These are phyloP conservation scores for Tachuris rubrigastra DNA, from an alignment of 2,113 vertebrate species.

Conservation along the genomic window DNA sequence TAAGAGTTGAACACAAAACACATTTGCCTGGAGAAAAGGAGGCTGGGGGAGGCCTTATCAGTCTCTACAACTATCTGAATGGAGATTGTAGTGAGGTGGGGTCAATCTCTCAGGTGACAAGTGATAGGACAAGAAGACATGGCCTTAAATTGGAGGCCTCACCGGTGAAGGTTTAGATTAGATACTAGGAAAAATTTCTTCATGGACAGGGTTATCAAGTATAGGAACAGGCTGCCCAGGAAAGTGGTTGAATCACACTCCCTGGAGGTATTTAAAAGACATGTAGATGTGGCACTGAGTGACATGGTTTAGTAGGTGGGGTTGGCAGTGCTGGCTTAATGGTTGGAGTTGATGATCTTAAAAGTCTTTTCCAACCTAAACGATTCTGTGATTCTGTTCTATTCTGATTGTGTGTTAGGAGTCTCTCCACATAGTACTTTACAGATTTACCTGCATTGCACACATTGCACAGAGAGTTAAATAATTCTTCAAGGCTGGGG, in stretches of 20 bases:
- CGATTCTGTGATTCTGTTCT: background rate
- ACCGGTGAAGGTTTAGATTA: background rate
- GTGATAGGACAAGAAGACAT: background rate
- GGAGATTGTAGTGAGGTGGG: fast-evolving
- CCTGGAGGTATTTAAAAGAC: background rate
- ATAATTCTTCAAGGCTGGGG: background rate
- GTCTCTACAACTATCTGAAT: background rate
- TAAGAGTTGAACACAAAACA: background rate
- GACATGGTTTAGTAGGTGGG: background rate
- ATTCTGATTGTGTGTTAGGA: background rate
- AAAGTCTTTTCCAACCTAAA: background rate
- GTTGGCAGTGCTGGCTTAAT: background rate
- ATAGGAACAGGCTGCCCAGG: background rate
- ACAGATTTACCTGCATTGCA: background rate
- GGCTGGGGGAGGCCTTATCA: background rate
- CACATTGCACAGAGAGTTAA: fast-evolving
- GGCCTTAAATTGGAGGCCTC: background rate
- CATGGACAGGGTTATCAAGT: background rate
- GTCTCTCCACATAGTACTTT: background rate
- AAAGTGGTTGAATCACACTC: background rate
- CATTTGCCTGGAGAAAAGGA: background rate
- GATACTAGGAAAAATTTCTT: background rate
- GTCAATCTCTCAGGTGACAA: background rate
- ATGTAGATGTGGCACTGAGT: background rate
- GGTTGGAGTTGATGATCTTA: background rate